These are phyloP conservation scores for Ammodytes marinus DNA, from an alignment of 2,113 vertebrate genomes.

Conservation along the genomic window DNA sequence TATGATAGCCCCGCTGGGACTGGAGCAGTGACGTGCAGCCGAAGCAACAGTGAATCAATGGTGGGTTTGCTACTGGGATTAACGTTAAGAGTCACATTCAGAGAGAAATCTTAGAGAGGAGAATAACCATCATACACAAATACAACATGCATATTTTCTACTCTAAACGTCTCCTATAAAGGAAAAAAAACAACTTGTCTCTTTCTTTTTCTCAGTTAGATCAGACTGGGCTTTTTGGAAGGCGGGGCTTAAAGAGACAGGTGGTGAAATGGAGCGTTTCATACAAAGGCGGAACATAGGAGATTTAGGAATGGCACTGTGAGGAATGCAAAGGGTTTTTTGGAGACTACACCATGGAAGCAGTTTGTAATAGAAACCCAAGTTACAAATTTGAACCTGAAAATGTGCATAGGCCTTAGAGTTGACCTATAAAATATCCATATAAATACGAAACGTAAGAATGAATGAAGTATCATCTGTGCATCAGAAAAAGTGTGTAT, in stretches of 20 bases:
- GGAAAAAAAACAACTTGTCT: too few species aligned
- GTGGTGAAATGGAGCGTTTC: too few species aligned
- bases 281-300: too few species aligned
- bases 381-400: too few species aligned
- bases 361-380: too few species aligned
- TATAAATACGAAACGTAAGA: background rate
- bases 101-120: background rate
- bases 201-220: too few species aligned
- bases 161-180: background rate
- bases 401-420: too few species aligned
- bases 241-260: too few species aligned
- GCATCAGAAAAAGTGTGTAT: constrained; percentile 15
- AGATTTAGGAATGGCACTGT: too few species aligned
- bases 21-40: background rate
- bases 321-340: too few species aligned
- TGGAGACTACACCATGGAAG: too few species aligned
- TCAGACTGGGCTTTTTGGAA: too few species aligned
- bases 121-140: background rate
- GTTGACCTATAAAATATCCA: background rate
- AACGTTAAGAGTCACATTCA: constrained; percentile 1
- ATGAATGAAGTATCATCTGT: background rate
- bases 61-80: constrained; percentile 31
- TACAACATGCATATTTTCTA: background rate
- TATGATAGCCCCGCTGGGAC: constrained; percentile 34
- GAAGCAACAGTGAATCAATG: constrained; percentile 26